Base-by-base conservation (phyloP, 92 coral and sea anemone genomes). In the Zoanthus sociatus region DNA sequence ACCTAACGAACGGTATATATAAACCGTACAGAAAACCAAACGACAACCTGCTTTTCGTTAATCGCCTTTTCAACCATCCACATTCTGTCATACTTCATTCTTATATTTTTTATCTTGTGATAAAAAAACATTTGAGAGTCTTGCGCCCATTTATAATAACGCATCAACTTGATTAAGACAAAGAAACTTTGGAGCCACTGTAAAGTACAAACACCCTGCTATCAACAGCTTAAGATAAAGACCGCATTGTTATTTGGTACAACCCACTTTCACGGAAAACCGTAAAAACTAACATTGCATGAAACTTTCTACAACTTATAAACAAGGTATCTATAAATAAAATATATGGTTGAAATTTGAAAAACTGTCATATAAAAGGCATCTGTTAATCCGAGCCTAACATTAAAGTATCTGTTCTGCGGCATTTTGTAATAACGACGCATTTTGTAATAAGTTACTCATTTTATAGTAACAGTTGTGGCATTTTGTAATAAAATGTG, bases 11-110 rank as follows among this genome's bases (percentile, higher is more conserved):
- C 15, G 60, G 12, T 54, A 5, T 12, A 54, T 54, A 54, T 54
- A 3, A 54, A 54, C 15, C 60, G 15, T 54, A 54, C 60, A 54
- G 60, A 54, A 54, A 54, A 54, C 9, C 60, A 15, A 54, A 54
- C 60, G 60, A 54, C 11, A 0, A 54, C 13, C 8, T 12, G 15
- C 60, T 53, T 53, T 53, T 53, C 88, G 73, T 84, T 53, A 73
- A 84, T 72, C 82, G 82, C 51, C 50, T 53, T 14, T 84, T 82
- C 0, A 84, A 84, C 55, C 88, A 69, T 56, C 88, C 88, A 48
- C 88, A 73, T 71, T 15, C 81, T 21, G 68, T 84, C 53, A 50
- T 33, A 55, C 82, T 82, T 3, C 81, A 84, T 55, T 82, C 11
- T 32, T 84, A 14, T 51, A 72, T 12, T 44, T 8, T 30, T 51